phyloP scores from a whole-genome alignment of 2,888 invertebrate genomes.

The Linyphia triangularis region DNA sequence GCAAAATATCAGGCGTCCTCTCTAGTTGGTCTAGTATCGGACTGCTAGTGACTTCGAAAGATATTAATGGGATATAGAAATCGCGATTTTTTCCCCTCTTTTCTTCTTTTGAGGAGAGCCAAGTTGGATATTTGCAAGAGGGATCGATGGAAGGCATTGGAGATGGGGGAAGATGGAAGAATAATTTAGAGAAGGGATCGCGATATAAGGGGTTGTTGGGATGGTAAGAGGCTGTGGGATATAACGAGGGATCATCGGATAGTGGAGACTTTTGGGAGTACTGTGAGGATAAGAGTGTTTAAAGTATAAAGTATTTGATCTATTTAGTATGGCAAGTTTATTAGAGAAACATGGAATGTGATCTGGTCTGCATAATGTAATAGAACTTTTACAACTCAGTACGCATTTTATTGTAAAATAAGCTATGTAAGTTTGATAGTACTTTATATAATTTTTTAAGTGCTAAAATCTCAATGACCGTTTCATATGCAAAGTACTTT shows the following conservation, averaged over 20 bases:
- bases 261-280: background rate
- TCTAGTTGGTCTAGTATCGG: background rate
- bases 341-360: too few relatives aligned
- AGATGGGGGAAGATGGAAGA: conserved; percentile 3
- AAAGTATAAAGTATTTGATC: too few relatives aligned
- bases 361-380: too few relatives aligned
- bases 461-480: too few relatives aligned
- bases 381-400: too few relatives aligned
- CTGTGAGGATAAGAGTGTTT: background rate
- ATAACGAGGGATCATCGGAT: background rate
- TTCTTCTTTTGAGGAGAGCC: background rate
- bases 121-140: conserved; percentile 18
- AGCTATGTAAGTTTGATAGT: too few relatives aligned
- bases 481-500: too few relatives aligned
- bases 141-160: conserved; percentile 28
- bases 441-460: too few relatives aligned
- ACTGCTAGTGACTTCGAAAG: conserved; percentile 16
- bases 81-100: conserved; percentile 14
- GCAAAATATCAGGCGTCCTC: background rate
- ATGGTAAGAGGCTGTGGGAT: background rate
- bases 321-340: too few relatives aligned
- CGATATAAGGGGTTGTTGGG: background rate
- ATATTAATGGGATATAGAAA: conserved; percentile 55
- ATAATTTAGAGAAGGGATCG: conserved; percentile 48
- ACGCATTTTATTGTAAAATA: too few relatives aligned